A percentile compares a stretch with the other conserved stretches of the same genome.
Conservation (phyloP, 92 coral and sea anemone genomes). For the Nematostella vectensis region DNA sequence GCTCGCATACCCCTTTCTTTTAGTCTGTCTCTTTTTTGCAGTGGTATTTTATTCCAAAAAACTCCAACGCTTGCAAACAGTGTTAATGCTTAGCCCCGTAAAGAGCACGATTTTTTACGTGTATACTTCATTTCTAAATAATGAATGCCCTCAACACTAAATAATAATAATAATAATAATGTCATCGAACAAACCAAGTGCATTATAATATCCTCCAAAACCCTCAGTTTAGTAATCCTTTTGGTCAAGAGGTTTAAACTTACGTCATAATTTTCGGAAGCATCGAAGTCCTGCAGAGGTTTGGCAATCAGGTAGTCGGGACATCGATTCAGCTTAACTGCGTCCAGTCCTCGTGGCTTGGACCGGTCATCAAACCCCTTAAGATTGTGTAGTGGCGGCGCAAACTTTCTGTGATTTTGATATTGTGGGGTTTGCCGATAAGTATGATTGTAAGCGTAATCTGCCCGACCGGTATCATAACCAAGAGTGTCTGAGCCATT, state of each 20-base stretch:
- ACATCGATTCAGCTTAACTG: conserved; percentile 15
- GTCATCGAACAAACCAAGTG: background rate
- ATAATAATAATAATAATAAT: no score
- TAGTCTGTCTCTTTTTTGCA: no score
- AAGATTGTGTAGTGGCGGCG: background rate
- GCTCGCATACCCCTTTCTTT: no score
- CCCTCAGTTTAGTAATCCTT: background rate
- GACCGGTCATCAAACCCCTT: background rate
- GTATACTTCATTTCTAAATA: no score
- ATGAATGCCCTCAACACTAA: no score
- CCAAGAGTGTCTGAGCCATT: no score
- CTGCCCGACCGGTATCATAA: no score
- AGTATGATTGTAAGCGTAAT: background rate
- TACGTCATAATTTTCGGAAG: conserved; percentile 22
- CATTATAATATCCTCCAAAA: background rate
- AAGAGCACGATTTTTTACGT: no score
- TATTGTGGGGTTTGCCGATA: background rate
- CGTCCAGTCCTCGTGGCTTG: background rate
- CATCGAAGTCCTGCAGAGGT: conserved; percentile 64
- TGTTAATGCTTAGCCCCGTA: no score
- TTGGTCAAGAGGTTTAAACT: background rate
- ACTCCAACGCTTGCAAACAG: no score
- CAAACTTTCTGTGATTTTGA: background rate
- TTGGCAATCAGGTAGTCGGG: conserved; percentile 50
- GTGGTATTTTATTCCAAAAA: no score